Base-by-base conservation (phyloP, 1,140 invertebrate genomes). In the Achroia grisella region DNA sequence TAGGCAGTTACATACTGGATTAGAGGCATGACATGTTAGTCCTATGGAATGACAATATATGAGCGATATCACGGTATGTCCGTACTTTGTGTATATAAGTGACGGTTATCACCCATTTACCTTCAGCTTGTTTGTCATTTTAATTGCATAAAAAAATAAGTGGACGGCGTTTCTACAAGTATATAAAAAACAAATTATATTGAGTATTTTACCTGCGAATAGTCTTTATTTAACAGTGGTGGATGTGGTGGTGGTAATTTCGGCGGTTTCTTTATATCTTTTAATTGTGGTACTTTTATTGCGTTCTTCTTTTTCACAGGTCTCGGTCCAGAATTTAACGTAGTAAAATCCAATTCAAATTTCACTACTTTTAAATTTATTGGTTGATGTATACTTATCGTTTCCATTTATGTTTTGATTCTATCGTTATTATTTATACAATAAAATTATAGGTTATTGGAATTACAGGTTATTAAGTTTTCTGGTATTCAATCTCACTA, bases 311-410 rank as follows among this genome's bases (percentile, higher is more conserved):
- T 67, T 31, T 66, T 73, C 48, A 48, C 55, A 52, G 48, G 8
- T 61, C 50, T 36, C 15, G 12, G 14, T 13, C 56, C 48, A 8
- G 44, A 8, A 27, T 59, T 52, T 9, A 76, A 43, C 4, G 60
- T 46, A 4, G 62, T 54, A 32, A 82, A 80, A 47, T 84, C 73
- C 29, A 84, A 41, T 49, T 84, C 77, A 42, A 72, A 75, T 36
- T 58, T 69, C 15, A 84, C 66, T 1, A 84, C 74, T 71, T 69
- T 79, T 43, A 84, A 69, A 57, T 84, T 84, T 48, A 81, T 74
- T 0, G 77, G 71, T 44, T 79, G 59, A 17, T 69, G 48, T 39
- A 73, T 70, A 51, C 53, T 71, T 52, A 81, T 84, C 49, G 80
- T 84, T 66, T 80, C 67, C 80, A 84, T 81, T 55, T 39, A 6